Evolutionary conservation across 1,140 invertebrate species (phyloP), one percentile per base, ranked within the genome.

Genomic region (Heliothis virescens): DNA sequence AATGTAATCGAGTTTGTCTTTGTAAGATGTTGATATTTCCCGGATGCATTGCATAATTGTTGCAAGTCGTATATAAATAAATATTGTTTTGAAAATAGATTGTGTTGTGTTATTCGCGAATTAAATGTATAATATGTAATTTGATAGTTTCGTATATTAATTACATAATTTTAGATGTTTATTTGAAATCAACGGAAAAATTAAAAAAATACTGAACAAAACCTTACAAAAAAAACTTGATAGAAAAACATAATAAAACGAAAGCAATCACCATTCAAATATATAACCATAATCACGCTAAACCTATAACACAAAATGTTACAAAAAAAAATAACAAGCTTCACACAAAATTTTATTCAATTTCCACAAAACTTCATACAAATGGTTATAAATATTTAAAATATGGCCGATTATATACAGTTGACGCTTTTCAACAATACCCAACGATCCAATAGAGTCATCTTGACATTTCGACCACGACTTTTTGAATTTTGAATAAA

Each of bases 311-410:
- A 53, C 73, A 76, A 15, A 69, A 52, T 48, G 34, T 15, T 52
- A 26, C 11, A 21, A 69, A 26, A 69, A 41, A 63, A 53, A n/a
- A n/a, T n/a, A n/a, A 53, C 11, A 63, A 29, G 18, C 18, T 65
- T 76, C 11, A 53, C 18, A 76, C n/a, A 53, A 69, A 53, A 75
- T 50, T 52, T 60, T 76, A 76, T 76, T 76, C 59, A 76, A 76
- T 76, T 71, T 75, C 47, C 41, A 29, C 12, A 53, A 29, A 41
- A 72, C 48, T 50, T 29, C 26, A 62, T 60, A 53, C 48, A 67
- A 62, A 80, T 79, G 77, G 82, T 50, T 83, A 81, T 87, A 87
- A 87, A 85, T 55, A 50, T 60, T 16, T 82, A 69, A 85, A 80
- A 81, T 87, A 85, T 80, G 75, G 67, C 13, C 53, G 47, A 65